Evolutionary conservation across 1,140 invertebrate species (phyloP).

Genomic region (Megalonaias nervosa): DNA sequence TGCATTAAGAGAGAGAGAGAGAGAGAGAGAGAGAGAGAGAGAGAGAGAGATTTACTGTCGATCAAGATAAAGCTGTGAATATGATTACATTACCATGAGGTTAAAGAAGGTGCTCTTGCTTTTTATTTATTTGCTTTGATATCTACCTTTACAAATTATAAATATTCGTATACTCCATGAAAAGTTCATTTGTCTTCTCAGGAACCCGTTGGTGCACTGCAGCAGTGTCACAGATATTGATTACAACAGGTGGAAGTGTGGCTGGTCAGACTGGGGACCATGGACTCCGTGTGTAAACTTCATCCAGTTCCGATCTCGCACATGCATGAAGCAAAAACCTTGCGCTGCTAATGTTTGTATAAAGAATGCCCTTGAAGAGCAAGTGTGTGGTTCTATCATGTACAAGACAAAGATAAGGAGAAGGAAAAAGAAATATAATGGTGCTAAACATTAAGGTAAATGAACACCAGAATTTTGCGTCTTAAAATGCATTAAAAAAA

Average conservation of each 20-base stretch:
- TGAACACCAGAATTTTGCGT: no score
- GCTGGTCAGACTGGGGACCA: background rate
- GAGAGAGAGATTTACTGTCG: background rate
- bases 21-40: background rate
- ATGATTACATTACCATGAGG: background rate
- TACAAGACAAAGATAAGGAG: no score
- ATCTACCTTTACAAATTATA: background rate
- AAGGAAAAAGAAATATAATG: no score
- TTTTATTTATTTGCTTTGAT: no score
- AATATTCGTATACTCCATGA: background rate
- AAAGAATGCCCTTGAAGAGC: no score
- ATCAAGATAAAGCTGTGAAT: background rate
- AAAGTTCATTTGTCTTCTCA: background rate
- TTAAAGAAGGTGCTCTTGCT: background rate
- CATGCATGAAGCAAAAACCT: no score
- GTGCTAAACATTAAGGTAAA: no score
- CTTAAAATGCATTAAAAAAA: no score
- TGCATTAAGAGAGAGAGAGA: background rate
- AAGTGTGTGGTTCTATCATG: no score
- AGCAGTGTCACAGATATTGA: slow-evolving; percentile 11
- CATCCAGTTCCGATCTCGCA: no score
- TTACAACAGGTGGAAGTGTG: slow-evolving; percentile 1
- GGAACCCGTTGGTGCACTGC: slow-evolving; percentile 22
- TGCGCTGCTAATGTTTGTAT: no score
- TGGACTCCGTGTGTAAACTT: no score